Evolutionary conservation across 2,888 invertebrate genomes (phyloP).

Genomic region (Lithophane socia): DNA sequence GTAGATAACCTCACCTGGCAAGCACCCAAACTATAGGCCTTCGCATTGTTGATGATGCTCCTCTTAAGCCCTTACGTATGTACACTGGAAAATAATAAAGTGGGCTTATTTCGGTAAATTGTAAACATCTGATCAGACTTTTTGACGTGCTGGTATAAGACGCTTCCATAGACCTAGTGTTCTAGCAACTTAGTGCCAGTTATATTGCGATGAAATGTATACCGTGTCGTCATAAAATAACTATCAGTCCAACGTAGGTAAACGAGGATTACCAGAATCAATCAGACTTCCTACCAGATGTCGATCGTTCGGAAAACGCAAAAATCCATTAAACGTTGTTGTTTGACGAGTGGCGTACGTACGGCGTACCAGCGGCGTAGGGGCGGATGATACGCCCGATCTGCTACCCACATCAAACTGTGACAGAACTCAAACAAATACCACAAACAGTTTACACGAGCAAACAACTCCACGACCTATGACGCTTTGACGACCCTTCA

Average conservation of each 20-base stretch:
- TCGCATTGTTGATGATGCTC: too few relatives aligned
- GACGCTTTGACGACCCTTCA: slow-evolving; percentile 70
- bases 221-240: neutral
- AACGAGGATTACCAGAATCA: slow-evolving; percentile 26
- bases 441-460: slow-evolving; percentile 77
- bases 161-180: neutral
- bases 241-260: neutral
- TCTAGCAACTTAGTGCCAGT: too few relatives aligned
- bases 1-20: neutral
- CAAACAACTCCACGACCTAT: slow-evolving; percentile 75
- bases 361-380: neutral
- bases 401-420: slow-evolving; percentile 62
- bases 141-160: neutral
- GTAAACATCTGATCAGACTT: too few relatives aligned
- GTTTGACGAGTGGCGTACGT: slow-evolving; percentile 63
- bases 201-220: neutral
- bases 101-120: neutral
- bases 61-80: neutral
- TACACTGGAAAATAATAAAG: neutral
- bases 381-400: slow-evolving; percentile 57
- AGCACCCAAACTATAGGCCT: neutral
- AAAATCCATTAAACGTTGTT: slow-evolving; percentile 70
- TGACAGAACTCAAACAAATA: slow-evolving; percentile 72
- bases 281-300: slow-evolving; percentile 52
- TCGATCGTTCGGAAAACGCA: slow-evolving; percentile 57